Conservation (phyloP, 2,797 vertebrate genomes). For the Synaphobranchus kaupii region DNA sequence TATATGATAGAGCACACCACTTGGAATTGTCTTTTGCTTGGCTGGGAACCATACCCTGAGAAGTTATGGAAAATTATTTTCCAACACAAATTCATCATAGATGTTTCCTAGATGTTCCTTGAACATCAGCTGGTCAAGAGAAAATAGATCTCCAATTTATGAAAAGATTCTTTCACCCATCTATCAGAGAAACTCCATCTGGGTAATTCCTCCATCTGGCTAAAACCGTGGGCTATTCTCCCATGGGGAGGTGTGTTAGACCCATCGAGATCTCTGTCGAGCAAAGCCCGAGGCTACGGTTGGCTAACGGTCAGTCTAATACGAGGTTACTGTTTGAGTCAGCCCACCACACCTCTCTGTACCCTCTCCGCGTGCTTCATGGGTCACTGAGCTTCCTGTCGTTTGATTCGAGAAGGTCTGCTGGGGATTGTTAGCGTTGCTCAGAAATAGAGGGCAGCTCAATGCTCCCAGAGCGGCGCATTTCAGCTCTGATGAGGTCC, state of each 20-base stretch:
- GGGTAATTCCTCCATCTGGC: not conserved
- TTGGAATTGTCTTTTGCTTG: no score
- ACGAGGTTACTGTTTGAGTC: not conserved
- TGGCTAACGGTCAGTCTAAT: not conserved
- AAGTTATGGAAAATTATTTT: no score
- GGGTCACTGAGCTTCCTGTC: not conserved
- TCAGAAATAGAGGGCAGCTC: not conserved
- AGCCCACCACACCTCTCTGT: not conserved
- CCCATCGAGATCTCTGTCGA: not conserved
- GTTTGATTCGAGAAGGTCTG: not conserved
- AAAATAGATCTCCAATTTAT: no score
- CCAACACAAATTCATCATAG: no score
- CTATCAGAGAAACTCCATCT: no score
- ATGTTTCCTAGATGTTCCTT: no score
- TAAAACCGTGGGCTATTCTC: not conserved
- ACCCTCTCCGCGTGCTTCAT: no score
- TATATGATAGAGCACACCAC: no score
- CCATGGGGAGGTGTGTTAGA: not conserved
- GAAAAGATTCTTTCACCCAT: no score
- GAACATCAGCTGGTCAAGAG: no score
- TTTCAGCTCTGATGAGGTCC: not conserved
- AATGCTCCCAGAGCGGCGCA: not conserved
- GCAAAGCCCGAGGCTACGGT: not conserved
- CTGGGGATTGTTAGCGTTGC: not conserved
- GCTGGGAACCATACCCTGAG: no score